A percentile compares a stretch with the other conserved stretches of the same genome.
phyloP scores from a whole-genome alignment of 1,140 invertebrate genomes.

The Episyrphus balteatus region DNA sequence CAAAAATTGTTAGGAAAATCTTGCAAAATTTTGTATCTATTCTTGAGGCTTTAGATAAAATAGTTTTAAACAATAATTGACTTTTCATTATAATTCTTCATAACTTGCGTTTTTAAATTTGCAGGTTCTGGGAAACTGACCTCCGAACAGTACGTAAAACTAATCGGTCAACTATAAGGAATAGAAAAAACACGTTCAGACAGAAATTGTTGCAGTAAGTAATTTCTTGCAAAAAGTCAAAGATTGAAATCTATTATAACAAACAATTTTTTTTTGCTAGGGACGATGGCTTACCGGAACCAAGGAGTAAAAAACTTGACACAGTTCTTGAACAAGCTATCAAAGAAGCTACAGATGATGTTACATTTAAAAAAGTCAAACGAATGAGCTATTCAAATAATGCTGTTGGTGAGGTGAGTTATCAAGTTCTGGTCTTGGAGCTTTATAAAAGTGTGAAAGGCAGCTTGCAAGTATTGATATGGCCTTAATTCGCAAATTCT shows the following conservation, averaged over 20 bases:
- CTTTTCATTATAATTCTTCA: too few species aligned
- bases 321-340: conserved; percentile 49
- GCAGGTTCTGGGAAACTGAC: conserved; percentile 63
- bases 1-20: too few species aligned
- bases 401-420: conserved; percentile 48
- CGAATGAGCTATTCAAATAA: conserved; percentile 57
- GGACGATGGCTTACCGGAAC: conserved; percentile 26
- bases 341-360: conserved; percentile 53
- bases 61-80: too few species aligned
- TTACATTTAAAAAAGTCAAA: conserved; percentile 56
- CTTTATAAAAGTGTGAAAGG: neutral
- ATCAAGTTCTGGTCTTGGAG: neutral
- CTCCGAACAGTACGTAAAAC: conserved; percentile 56
- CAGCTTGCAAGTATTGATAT: too few species aligned
- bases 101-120: neutral
- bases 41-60: too few species aligned
- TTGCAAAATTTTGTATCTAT: too few species aligned
- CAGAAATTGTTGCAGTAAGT: too few species aligned
- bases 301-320: conserved; percentile 38
- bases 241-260: too few species aligned
- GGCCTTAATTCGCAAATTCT: too few species aligned
- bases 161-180: conserved; percentile 40
- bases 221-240: too few species aligned
- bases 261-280: neutral
- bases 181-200: too few species aligned